phyloP scores from a whole-genome alignment of 2,888 invertebrate genomes.

The Pterostichus madidus region DNA sequence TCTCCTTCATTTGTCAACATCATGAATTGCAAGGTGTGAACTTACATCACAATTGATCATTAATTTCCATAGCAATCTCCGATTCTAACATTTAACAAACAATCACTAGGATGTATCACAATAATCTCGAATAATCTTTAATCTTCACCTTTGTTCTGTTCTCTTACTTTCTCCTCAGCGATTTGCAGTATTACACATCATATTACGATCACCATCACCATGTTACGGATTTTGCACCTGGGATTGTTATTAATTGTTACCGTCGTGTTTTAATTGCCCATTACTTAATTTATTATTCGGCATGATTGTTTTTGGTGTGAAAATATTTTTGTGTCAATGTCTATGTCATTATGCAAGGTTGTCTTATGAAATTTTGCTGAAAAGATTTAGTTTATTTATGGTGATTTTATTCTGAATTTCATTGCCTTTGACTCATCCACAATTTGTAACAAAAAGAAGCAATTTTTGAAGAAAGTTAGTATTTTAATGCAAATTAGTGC shows the following conservation, averaged over 20 bases:
- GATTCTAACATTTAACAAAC: conserved; percentile 33
- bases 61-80: conserved; percentile 22
- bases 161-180: conserved; percentile 8
- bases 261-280: not conserved
- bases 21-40: not conserved
- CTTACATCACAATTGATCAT: conserved; percentile 41
- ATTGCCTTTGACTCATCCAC: not conserved
- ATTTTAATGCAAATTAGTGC: not conserved
- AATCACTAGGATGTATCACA: conserved; percentile 30
- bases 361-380: conserved; percentile 31
- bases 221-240: conserved; percentile 10
- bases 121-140: conserved; percentile 7
- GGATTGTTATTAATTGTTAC: not conserved
- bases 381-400: conserved; percentile 20
- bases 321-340: conserved; percentile 43
- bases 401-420: conserved; percentile 31
- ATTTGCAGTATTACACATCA: not conserved
- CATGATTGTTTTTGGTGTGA: not conserved
- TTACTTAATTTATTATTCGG: conserved; percentile 15
- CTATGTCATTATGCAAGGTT: conserved; percentile 42
- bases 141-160: conserved; percentile 19
- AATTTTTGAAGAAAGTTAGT: conserved; percentile 14
- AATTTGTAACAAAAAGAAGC: not conserved
- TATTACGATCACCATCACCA: not conserved
- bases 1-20: not conserved